Evolutionary conservation across 92 coral and sea anemone species (phyloP).

Genomic region (Zoanthus gigantus): DNA sequence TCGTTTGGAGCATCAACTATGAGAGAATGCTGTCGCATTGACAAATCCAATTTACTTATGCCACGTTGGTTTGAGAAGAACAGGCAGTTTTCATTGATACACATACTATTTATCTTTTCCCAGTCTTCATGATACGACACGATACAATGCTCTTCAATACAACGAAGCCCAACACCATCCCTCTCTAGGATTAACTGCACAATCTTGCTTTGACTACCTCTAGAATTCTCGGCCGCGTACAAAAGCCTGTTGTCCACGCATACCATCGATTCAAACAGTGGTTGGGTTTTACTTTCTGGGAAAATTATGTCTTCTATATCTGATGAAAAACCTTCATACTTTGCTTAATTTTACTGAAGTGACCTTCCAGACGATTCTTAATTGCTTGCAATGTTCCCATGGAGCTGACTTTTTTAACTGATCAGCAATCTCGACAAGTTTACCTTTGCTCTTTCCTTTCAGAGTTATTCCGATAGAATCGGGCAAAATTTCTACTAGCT

Average conservation of each 20-base stretch:
- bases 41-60: conserved; percentile 44
- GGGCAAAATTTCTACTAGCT: conserved; percentile 46
- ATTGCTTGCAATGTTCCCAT: conserved; percentile 59
- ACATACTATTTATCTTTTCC: conserved; percentile 67
- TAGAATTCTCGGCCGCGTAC: conserved; percentile 53
- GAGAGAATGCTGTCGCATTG: conserved; percentile 29
- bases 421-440: conserved; percentile 24
- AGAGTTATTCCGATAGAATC: conserved; percentile 46
- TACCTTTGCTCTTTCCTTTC: conserved; percentile 43
- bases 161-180: conserved; percentile 63
- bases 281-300: conserved; percentile 57
- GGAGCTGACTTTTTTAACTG: conserved; percentile 54
- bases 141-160: conserved; percentile 4
- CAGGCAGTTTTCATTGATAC: conserved; percentile 44
- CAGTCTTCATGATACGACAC: conserved; percentile 40
- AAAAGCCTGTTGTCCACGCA: conserved; percentile 56
- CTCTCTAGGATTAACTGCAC: conserved; percentile 45
- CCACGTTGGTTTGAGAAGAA: conserved; percentile 50
- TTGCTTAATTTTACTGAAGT: conserved; percentile 59
- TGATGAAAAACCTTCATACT: conserved; percentile 34
- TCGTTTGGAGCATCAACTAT: conserved; percentile 61
- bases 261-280: conserved; percentile 67
- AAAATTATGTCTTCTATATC: conserved; percentile 48
- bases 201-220: conserved; percentile 45
- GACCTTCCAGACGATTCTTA: conserved; percentile 60